phyloP scores from a whole-genome alignment of 2,113 vertebrate species.

The Poicephalus gulielmi region DNA sequence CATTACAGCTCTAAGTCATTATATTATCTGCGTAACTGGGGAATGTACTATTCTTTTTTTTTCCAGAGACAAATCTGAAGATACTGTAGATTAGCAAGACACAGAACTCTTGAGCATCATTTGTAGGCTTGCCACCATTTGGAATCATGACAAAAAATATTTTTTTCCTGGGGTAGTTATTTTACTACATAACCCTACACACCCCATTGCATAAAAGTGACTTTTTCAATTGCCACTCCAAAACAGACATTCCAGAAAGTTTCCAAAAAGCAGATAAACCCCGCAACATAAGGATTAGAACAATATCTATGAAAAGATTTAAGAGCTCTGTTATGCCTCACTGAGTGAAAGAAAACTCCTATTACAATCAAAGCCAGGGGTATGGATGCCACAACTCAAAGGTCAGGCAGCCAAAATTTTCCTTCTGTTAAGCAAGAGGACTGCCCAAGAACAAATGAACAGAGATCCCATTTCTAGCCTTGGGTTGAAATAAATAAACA shows the following conservation, averaged over 20 bases:
- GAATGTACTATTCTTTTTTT: not conserved
- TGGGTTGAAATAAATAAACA: slow-evolving; percentile 50
- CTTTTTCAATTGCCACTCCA: not conserved
- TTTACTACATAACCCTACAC: not conserved
- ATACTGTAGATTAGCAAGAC: not conserved
- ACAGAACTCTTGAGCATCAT: not conserved
- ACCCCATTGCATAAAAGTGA: not conserved
- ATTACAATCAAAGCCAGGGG: not conserved
- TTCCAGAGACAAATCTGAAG: not conserved
- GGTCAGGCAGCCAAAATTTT: slow-evolving; percentile 16
- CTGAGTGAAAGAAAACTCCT: slow-evolving; percentile 1
- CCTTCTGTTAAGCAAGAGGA: slow-evolving; percentile 32
- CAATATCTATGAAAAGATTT: not conserved
- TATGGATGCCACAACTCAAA: slow-evolving; percentile 1
- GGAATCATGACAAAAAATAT: not conserved
- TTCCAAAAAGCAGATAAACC: not conserved
- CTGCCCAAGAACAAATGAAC: slow-evolving; percentile 3
- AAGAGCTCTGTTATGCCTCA: not conserved
- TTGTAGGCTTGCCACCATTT: not conserved
- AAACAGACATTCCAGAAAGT: not conserved
- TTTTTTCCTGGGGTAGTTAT: not conserved
- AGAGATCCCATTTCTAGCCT: slow-evolving; percentile 28
- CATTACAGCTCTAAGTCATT: not conserved
- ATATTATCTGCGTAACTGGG: not conserved
- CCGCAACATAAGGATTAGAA: not conserved